Percentiles rank a stretch among this genome's conserved stretches.
Evolutionary conservation across 2,797 vertebrate species (phyloP).

Genomic region (Hypotaenidia okinawae): DNA sequence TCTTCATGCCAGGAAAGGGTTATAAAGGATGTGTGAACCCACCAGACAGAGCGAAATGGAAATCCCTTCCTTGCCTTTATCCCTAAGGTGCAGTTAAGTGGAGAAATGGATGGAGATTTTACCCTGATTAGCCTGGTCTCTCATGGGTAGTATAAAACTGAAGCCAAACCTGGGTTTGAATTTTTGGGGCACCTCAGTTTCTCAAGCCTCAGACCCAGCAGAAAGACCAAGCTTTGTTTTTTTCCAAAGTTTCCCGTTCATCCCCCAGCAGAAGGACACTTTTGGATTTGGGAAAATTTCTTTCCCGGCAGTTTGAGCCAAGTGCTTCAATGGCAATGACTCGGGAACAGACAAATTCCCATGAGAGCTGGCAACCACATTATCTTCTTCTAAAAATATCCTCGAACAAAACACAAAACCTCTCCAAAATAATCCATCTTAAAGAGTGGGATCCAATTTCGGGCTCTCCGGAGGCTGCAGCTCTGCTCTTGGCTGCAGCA

Average conservation of each 20-base stretch:
- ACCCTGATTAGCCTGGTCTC: not conserved
- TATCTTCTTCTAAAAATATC: not conserved
- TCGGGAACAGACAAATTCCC: not conserved
- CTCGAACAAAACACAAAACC: not conserved
- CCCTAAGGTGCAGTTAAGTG: not conserved
- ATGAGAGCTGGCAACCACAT: rapidly evolving
- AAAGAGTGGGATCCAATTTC: not conserved
- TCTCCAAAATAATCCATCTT: rapidly evolving
- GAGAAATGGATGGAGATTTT: not conserved
- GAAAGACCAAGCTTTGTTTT: not conserved
- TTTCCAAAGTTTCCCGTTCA: not conserved
- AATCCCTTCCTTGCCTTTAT: not conserved
- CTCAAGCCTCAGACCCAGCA: not conserved
- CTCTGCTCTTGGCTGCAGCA: not conserved
- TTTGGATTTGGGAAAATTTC: not conserved
- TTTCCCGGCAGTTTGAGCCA: not conserved
- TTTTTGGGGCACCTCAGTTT: not conserved
- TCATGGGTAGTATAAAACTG: not conserved
- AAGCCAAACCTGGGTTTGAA: not conserved
- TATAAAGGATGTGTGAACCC: not conserved
- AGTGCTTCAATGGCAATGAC: not conserved
- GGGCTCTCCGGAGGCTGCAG: not conserved
- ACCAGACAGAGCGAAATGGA: not conserved
- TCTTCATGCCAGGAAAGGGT: not conserved
- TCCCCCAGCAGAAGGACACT: not conserved